phyloP scores from a whole-genome alignment of 2,888 invertebrate species.

The Corbicula japonica region DNA sequence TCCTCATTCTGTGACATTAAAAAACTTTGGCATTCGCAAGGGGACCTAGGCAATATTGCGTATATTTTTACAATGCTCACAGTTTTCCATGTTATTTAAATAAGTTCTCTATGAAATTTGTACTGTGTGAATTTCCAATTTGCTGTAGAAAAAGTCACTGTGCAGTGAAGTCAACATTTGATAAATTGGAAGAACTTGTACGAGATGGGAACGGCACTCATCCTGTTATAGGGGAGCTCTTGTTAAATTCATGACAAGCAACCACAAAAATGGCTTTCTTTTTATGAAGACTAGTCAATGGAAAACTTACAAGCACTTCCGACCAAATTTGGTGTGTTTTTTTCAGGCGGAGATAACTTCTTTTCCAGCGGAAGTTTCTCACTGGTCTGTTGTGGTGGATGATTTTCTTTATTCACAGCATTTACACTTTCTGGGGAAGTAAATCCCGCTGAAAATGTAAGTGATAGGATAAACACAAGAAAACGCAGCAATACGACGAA shows the following conservation, averaged over 20 bases:
- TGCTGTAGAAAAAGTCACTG: background rate
- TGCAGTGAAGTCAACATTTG: background rate
- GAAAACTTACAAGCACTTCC: slow-evolving; percentile 34
- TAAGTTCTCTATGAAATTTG: background rate
- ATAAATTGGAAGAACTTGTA: too few relatives aligned
- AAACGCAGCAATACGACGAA: too few relatives aligned
- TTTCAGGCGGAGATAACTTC: slow-evolving; percentile 39
- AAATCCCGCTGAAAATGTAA: slow-evolving; percentile 19
- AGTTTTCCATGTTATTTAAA: too few relatives aligned
- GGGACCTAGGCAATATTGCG: too few relatives aligned
- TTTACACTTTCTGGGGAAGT: slow-evolving; percentile 4
- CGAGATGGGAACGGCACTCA: too few relatives aligned
- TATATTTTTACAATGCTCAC: too few relatives aligned
- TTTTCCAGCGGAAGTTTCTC: background rate
- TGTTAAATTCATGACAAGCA: background rate
- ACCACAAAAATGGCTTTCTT: background rate
- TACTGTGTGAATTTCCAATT: background rate
- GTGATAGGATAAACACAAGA: background rate
- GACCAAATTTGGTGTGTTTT: background rate
- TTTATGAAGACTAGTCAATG: background rate
- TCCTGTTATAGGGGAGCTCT: background rate
- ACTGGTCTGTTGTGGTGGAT: slow-evolving; percentile 2
- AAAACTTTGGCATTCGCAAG: too few relatives aligned
- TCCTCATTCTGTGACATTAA: too few relatives aligned
- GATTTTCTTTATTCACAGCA: background rate